phyloP scores from a whole-genome alignment of 1,140 invertebrate species.

The Leptinotarsa lineolata region DNA sequence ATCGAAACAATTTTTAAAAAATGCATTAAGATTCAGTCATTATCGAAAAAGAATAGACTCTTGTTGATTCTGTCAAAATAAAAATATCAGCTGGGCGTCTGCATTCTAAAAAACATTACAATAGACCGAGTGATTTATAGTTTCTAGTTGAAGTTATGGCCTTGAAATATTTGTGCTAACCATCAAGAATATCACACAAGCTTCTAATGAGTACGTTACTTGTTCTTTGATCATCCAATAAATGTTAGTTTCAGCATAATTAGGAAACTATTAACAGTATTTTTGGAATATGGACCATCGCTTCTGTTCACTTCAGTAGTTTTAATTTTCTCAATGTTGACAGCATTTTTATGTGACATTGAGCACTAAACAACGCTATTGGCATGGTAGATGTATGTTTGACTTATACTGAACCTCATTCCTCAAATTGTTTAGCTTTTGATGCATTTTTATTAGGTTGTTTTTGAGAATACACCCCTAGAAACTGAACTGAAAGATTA shows the following conservation, averaged over 20 bases:
- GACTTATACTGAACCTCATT: constrained; percentile 25
- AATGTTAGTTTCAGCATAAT: constrained; percentile 23
- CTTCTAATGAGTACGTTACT: constrained; percentile 9
- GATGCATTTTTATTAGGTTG: constrained; percentile 25
- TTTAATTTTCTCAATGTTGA: constrained; percentile 27
- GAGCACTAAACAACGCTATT: constrained; percentile 27
- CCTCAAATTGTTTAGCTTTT: constrained; percentile 29
- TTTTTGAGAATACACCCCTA: constrained; percentile 11
- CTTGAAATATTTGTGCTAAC: constrained; percentile 13
- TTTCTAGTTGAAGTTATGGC: constrained; percentile 2
- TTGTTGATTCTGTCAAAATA: no score
- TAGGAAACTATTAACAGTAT: constrained; percentile 22
- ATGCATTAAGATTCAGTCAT: no score
- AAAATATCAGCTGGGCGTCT: no score
- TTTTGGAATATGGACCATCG: constrained; percentile 19
- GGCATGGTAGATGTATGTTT: constrained; percentile 29
- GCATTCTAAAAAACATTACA: no score
- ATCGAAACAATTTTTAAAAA: no score
- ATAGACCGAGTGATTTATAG: no score
- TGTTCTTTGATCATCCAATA: constrained; percentile 22
- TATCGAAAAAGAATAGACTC: no score
- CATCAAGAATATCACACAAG: constrained; percentile 13
- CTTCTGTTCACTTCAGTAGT: constrained; percentile 24
- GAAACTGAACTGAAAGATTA: constrained; percentile 22
- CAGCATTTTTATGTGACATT: constrained; percentile 26